Evolutionary conservation across 2,888 invertebrate genomes (phyloP).

Genomic region (Bedellia somnulentella): DNA sequence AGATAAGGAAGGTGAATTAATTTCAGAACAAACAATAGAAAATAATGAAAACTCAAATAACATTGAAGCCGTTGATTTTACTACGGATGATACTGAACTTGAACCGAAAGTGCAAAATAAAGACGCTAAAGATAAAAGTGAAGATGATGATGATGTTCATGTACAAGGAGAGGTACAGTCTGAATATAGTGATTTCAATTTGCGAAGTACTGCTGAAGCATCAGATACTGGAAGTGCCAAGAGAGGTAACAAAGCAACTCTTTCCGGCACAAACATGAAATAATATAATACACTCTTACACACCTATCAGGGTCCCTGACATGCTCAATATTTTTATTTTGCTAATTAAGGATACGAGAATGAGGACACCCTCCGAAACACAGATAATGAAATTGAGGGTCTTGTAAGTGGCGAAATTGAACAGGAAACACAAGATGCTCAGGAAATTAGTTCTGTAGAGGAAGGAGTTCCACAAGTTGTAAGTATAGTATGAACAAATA

Average conservation of each 20-base stretch:
- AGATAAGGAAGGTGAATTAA: background rate
- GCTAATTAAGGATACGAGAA: slow-evolving; percentile 54
- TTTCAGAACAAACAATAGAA: no score
- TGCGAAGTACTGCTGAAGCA: slow-evolving; percentile 18
- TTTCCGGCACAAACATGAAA: slow-evolving; percentile 46
- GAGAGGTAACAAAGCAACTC: slow-evolving; percentile 42
- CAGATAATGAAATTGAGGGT: slow-evolving; percentile 52
- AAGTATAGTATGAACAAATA: slow-evolving; percentile 34
- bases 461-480: slow-evolving; percentile 44
- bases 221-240: slow-evolving; percentile 36
- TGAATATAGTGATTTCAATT: slow-evolving; percentile 39
- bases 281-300: slow-evolving; percentile 23
- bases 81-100: no score
- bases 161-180: slow-evolving; percentile 45
- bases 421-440: slow-evolving; percentile 51
- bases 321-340: slow-evolving; percentile 59
- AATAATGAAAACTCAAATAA: no score
- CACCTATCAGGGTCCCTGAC: slow-evolving; percentile 44
- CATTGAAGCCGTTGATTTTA: no score
- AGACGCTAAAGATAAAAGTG: slow-evolving; percentile 13
- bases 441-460: slow-evolving; percentile 34
- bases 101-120: slow-evolving; percentile 4
- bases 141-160: slow-evolving; percentile 60
- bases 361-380: slow-evolving; percentile 41
- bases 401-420: slow-evolving; percentile 48